These are phyloP conservation scores for Macrobrachium rosenbergii DNA, from an alignment of 1,140 invertebrate genomes.

Conservation along the genomic window DNA sequence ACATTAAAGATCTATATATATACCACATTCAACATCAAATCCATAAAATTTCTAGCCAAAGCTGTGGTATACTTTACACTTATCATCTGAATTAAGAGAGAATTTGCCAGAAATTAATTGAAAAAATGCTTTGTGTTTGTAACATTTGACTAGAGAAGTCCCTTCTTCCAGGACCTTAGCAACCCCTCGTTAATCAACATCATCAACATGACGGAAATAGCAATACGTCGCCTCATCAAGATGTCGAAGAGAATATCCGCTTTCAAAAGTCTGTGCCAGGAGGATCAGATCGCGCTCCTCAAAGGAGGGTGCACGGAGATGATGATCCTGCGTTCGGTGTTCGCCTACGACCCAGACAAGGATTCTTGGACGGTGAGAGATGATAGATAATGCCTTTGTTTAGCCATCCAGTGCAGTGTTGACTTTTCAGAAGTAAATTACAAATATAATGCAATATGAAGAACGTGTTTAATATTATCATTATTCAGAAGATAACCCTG, in stretches of 20 bases:
- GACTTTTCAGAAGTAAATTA: background rate
- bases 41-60: background rate
- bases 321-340: conserved; percentile 89
- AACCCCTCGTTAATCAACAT: conserved; percentile 85
- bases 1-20: background rate
- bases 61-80: no score
- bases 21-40: background rate
- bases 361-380: conserved; percentile 83
- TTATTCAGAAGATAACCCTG: no score
- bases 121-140: background rate
- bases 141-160: no score
- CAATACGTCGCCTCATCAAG: conserved; percentile 89
- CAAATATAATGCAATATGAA: no score
- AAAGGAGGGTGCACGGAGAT: conserved; percentile 93
- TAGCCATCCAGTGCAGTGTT: background rate
- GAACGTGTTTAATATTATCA: no score
- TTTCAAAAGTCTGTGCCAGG: conserved; percentile 91
- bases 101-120: no score
- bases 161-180: conserved; percentile 51
- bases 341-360: conserved; percentile 88
- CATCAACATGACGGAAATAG: conserved; percentile 91
- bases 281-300: conserved; percentile 89
- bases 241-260: conserved; percentile 91
- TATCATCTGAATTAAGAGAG: no score
- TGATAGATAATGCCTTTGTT: background rate